Base-by-base conservation (phyloP, 2,797 vertebrate species). In the Siniperca scherzeri region DNA sequence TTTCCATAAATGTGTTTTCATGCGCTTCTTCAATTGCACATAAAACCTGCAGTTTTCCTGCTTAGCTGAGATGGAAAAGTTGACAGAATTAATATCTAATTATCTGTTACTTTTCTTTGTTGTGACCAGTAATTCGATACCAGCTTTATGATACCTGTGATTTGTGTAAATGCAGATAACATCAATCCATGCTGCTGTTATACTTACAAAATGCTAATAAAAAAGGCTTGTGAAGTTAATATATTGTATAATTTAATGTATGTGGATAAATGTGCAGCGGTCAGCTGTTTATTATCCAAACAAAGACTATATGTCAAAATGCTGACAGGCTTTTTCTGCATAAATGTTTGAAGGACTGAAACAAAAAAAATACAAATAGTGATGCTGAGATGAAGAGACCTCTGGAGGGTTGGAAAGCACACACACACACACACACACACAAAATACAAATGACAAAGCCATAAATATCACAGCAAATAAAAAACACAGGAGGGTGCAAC, bases 401-500 rank as follows among this genome's bases (percentile, higher is more conserved):
- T 42, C 42, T 42, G 42, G 3, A 36, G 33, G 33, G 33, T 36
- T 36, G 3, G 3, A 13, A 42, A 42, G 42, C 42, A 44, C 12
- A 44, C 42, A 44, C 42, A 44, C 42, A 14, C 42, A 50, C 17
- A 44, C 42, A 44, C 12, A 44, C 42, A 44, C 42, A 44, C 42
- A 14, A 12, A 50, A 53, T 53, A n/a, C 53, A 16, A 16, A 74
- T 17, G 13, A 78, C 40, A 57, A 64, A 60, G 2, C 27, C 21
- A 36, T 27, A 33, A 22, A 78, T 73, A 78, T 62, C 60, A 56
- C 27, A 9, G 38, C 12, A 16, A 38, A 66, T 36, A 4, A 75
- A 40, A 50, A 55, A 11, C 52, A 62, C 53, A 56, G 11, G 4
- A 12, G 48, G 0, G 64, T 21, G 44, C 8, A 33, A 64, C 56